Evolutionary conservation across 1,140 invertebrate species (phyloP), one percentile per base, ranked within the genome.

Genomic region (Cyphomyrmex costatus): DNA sequence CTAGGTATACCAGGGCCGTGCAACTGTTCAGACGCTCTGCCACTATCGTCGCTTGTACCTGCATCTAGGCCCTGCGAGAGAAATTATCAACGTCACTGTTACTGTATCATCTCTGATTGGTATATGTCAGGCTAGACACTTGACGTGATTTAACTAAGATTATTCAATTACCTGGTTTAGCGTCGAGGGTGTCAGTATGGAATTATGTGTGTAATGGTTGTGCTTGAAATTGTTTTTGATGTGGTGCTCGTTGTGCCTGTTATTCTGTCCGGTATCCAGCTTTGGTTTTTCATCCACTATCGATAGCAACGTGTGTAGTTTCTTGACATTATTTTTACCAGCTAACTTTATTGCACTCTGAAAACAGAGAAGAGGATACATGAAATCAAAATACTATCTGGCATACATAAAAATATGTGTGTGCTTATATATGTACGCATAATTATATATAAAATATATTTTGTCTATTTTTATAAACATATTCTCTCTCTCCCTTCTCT

Each of bases 31-130:
- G 97, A 97, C 91, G 97, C 97, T 94, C 97, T 95, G 91, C 97
- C 97, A 95, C 97, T 97, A 94, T 97, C 97, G 95, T 97, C 97
- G 93, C 97, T 97, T 92, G 97, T 97, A 89, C 97, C 97, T 94
- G 97, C 96, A 96, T 97, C 97, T 95, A 97, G 96, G 95, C 96
- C 96, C 97, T 96, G 91, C 14, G 93, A 93, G 83, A 65, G 4
- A 19, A 84, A 36, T 42, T 76, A 8, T 10, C 42, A 30, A 10
- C 2, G 53, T 19, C 10, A 88, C 33, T n/a, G 21, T 24, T 12
- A 71, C 2, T 3, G 10, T 19, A n/a, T 7, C 24, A 42, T 14
- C 56, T 58, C 21, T 27, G 1, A 77, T n/a, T 14, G n/a, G 10
- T 5, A 24, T 36, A 14, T 19, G 19, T 49, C 56, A 63, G 1